Evolutionary conservation across 2,113 vertebrate species (phyloP).

Genomic region (Saguinus midas): DNA sequence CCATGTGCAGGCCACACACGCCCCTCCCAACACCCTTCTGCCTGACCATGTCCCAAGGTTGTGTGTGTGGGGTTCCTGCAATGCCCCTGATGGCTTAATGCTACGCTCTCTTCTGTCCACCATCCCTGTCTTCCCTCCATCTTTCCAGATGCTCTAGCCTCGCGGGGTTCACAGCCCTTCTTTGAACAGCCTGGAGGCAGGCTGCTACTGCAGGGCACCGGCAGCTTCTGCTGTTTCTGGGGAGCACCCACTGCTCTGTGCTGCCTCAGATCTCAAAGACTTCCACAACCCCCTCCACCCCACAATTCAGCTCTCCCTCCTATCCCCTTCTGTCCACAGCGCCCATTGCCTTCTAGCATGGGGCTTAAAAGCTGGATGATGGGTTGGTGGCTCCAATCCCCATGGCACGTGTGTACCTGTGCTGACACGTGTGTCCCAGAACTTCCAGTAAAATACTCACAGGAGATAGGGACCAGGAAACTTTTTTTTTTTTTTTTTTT

Average conservation of each 20-base stretch:
- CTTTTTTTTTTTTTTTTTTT: too few relatives aligned
- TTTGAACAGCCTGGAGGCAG: neutral
- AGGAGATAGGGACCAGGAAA: too few relatives aligned
- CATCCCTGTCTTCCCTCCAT: too few relatives aligned
- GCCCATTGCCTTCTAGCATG: neutral
- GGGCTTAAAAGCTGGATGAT: too few relatives aligned
- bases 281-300: neutral
- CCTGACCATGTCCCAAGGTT: neutral
- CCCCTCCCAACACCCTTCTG: too few relatives aligned
- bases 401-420: too few relatives aligned
- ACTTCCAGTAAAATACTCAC: too few relatives aligned
- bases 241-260: neutral
- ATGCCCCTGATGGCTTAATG: neutral
- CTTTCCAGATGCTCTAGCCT: neutral
- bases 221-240: neutral
- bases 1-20: rapidly evolving
- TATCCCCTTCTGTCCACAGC: neutral
- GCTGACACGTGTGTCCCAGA: too few relatives aligned
- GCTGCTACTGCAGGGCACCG: too few relatives aligned
- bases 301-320: neutral
- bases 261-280: neutral
- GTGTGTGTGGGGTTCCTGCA: neutral
- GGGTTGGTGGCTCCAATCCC: too few relatives aligned
- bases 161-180: rapidly evolving
- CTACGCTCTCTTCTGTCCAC: neutral